Percentiles rank a stretch among this genome's conserved stretches.
phyloP scores from a whole-genome alignment of 2,797 vertebrate species.

The Thripadectes ignobilis region DNA sequence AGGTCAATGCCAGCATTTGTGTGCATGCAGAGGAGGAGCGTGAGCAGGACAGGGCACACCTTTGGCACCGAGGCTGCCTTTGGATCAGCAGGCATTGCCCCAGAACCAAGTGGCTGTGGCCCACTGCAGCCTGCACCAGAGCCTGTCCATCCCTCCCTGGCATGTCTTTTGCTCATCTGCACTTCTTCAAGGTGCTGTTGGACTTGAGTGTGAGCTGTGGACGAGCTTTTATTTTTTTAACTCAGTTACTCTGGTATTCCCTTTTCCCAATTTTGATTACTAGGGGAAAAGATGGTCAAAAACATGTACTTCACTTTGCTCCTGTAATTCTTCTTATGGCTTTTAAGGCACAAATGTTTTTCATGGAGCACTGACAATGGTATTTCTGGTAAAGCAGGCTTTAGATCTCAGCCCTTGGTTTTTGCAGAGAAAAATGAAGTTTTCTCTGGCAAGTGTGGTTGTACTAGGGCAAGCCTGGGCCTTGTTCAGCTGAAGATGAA shows the following conservation, averaged over 20 bases:
- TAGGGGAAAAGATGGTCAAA: background rate
- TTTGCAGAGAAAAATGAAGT: background rate
- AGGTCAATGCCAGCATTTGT: background rate
- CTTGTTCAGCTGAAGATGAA: background rate
- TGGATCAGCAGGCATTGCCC: background rate
- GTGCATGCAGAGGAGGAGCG: background rate
- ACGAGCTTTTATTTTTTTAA: background rate
- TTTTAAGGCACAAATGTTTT: background rate
- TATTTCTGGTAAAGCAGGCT: fast-evolving
- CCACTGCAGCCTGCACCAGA: background rate
- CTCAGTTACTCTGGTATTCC: no score
- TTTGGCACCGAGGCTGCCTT: background rate
- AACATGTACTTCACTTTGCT: background rate
- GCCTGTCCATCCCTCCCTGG: no score
- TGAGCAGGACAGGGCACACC: background rate
- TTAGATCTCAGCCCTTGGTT: background rate
- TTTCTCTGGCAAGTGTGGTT: background rate
- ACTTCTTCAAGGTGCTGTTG: background rate
- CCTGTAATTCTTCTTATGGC: background rate
- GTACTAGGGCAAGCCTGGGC: background rate
- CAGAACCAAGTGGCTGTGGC: background rate
- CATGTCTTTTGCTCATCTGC: no score
- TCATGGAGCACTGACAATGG: background rate
- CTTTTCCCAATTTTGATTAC: background rate
- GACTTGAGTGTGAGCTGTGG: background rate